phyloP scores from a whole-genome alignment of 2,113 vertebrate species.

The Python bivittatus region DNA sequence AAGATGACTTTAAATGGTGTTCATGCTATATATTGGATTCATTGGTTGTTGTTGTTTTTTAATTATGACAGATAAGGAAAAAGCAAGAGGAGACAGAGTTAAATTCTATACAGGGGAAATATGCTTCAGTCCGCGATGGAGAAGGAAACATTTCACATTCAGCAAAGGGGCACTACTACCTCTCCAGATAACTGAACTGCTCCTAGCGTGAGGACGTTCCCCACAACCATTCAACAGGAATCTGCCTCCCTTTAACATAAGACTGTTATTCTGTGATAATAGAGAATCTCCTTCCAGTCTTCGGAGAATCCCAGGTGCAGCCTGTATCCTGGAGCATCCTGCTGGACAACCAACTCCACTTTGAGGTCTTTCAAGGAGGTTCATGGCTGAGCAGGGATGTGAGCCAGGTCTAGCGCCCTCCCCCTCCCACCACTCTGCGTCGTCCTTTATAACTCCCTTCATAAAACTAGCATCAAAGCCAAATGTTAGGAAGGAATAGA shows the following conservation, averaged over 20 bases:
- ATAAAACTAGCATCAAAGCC: not conserved
- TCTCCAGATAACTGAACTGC: not conserved
- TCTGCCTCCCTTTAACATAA: not conserved
- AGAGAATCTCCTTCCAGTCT: not conserved
- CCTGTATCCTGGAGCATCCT: not conserved
- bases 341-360: not conserved
- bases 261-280: not conserved
- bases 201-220: not conserved
- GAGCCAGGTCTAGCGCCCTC: not conserved
- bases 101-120: not conserved
- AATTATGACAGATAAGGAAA: not conserved
- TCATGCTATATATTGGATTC: not conserved
- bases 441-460: not conserved
- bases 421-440: not conserved
- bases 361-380: not conserved
- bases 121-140: not conserved
- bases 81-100: not conserved
- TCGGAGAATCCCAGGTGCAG: not conserved
- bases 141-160: not conserved
- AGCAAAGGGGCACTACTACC: not conserved
- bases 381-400: not conserved
- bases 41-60: not conserved
- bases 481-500: not conserved
- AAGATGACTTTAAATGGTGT: not conserved
- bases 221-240: not conserved